phyloP scores from a whole-genome alignment of 53 echinoderm and acorn worm genomes.

The Henricia sp. region DNA sequence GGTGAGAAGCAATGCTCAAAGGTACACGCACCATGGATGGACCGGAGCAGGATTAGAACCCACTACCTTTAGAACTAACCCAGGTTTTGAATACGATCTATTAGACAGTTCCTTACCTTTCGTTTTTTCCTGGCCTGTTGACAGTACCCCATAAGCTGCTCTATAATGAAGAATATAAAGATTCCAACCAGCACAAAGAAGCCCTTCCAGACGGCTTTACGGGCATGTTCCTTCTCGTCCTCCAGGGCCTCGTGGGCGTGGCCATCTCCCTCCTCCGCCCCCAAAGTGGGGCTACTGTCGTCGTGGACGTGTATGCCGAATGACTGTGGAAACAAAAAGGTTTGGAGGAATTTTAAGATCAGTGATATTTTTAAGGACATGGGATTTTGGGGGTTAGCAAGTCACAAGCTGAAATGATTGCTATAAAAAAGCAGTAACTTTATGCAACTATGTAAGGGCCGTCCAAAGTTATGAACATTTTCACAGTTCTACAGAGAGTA shows the following conservation, averaged over 20 bases:
- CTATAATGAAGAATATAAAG: constrained; percentile 86
- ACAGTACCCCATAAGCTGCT: constrained; percentile 75
- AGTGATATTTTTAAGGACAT: too few relatives aligned
- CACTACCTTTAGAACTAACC: too few relatives aligned
- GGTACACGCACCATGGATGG: too few relatives aligned
- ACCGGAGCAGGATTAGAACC: too few relatives aligned
- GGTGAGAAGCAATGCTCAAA: too few relatives aligned
- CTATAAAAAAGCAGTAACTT: too few relatives aligned
- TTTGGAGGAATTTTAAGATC: background rate
- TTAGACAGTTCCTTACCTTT: constrained; percentile 31
- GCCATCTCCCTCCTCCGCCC: constrained; percentile 6
- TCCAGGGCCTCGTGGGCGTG: constrained; percentile 48
- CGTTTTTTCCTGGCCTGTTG: constrained; percentile 36
- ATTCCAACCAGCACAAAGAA: constrained; percentile 77
- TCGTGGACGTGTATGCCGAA: constrained; percentile 72
- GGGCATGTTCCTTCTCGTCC: constrained; percentile 21
- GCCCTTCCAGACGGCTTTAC: constrained; percentile 80
- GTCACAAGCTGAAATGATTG: too few relatives aligned
- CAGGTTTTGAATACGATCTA: too few relatives aligned
- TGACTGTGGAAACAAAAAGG: constrained; percentile 20
- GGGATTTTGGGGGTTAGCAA: too few relatives aligned
- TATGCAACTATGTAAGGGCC: too few relatives aligned
- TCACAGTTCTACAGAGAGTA: too few relatives aligned
- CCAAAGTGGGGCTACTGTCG: constrained; percentile 18
- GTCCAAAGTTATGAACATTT: too few relatives aligned